phyloP scores from a whole-genome alignment of 2,888 invertebrate species.

The Geophilus truncorum region DNA sequence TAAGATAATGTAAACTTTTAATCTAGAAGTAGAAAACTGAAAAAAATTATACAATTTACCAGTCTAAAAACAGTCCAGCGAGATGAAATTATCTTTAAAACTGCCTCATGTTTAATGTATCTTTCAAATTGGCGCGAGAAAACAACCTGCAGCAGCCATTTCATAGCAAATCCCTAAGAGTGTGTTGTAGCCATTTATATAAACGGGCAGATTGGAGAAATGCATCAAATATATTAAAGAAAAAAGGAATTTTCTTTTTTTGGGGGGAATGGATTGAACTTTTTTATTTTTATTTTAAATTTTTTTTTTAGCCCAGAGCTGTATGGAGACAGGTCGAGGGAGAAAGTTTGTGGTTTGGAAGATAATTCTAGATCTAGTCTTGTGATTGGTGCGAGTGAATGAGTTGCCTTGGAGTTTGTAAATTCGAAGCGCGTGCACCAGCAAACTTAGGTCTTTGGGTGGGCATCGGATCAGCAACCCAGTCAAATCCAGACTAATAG shows the following conservation, averaged over 20 bases:
- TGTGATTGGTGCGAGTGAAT: neutral
- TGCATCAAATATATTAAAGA: neutral
- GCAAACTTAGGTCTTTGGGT: neutral
- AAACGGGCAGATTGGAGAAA: neutral
- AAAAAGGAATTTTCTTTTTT: neutral
- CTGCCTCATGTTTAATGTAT: neutral
- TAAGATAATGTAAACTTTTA: neutral
- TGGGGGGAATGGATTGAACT: neutral
- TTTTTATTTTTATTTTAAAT: too few relatives aligned
- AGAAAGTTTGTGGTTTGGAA: neutral
- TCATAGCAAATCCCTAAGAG: neutral
- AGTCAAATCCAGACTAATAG: neutral
- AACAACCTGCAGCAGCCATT: neutral
- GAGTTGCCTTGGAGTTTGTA: neutral
- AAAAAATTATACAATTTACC: neutral
- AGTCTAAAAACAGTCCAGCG: neutral
- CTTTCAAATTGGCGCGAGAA: neutral
- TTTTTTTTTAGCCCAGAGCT: neutral
- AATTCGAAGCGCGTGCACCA: neutral
- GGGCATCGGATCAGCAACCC: neutral
- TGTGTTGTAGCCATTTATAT: neutral
- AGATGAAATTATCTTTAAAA: neutral
- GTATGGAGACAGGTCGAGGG: neutral
- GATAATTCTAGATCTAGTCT: neutral
- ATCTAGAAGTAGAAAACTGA: neutral